Evolutionary conservation across 2,113 vertebrate species (phyloP).

Genomic region (Cairina moschata): DNA sequence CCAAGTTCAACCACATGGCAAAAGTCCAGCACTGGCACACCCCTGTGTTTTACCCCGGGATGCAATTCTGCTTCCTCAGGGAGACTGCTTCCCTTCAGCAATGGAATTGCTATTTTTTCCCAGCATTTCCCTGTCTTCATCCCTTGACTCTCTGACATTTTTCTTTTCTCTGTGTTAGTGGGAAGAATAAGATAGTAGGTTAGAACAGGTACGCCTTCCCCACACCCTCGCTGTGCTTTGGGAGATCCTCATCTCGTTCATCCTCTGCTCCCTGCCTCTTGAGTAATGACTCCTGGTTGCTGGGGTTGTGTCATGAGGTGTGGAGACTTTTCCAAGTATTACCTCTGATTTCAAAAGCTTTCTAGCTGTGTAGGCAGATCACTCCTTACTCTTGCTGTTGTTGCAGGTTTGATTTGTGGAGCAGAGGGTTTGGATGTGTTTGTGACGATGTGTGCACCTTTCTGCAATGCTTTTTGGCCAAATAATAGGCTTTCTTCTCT

Average conservation of each 20-base stretch:
- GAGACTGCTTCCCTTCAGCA: background rate
- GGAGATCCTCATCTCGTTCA: background rate
- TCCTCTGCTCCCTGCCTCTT: background rate
- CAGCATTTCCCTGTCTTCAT: background rate
- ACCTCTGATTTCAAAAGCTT: background rate
- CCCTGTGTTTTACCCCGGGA: background rate
- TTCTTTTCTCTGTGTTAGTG: background rate
- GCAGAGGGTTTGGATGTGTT: background rate
- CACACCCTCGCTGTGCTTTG: background rate
- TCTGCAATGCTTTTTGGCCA: fast-evolving
- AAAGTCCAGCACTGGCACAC: background rate
- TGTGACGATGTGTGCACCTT: fast-evolving
- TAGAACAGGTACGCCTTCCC: background rate
- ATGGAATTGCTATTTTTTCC: fast-evolving
- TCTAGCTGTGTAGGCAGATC: background rate
- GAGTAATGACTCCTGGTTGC: background rate
- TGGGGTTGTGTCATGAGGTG: background rate
- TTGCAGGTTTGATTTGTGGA: background rate
- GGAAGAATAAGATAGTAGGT: background rate
- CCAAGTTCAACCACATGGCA: background rate
- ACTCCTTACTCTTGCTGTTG: fast-evolving
- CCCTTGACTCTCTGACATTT: background rate
- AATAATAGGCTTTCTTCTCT: background rate
- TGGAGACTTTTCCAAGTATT: background rate
- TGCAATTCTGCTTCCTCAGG: background rate